These are phyloP conservation scores for Drosophila tripunctata DNA, from an alignment of 2,888 invertebrate species.

Conservation along the genomic window DNA sequence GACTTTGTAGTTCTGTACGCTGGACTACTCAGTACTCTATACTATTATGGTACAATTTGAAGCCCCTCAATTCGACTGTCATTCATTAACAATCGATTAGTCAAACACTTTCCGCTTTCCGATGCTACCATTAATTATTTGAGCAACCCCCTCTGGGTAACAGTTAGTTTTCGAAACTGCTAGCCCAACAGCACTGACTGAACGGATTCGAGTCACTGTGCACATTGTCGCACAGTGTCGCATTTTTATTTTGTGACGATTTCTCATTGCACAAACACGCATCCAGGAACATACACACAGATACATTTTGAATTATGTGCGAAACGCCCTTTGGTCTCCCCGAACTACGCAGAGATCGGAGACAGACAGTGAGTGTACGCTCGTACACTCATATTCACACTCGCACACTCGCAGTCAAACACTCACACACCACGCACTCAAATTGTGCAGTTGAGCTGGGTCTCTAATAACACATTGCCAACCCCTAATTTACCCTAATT, in stretches of 20 bases:
- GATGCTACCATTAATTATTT: constrained; percentile 69
- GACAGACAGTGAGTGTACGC: constrained; percentile 18
- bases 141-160: constrained; percentile 50
- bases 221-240: constrained; percentile 19
- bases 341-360: constrained; percentile 12
- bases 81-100: constrained; percentile 79
- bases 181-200: too few species aligned
- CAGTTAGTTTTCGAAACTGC: too few species aligned
- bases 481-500: constrained; percentile 82
- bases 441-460: constrained; percentile 46
- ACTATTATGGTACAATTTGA: constrained; percentile 31
- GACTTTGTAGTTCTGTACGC: too few species aligned
- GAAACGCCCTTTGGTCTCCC: constrained; percentile 41
- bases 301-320: constrained; percentile 46
- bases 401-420: constrained; percentile 14
- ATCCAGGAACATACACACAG: too few species aligned
- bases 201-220: constrained; percentile 51
- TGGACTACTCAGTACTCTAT: too few species aligned
- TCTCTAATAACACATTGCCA: constrained; percentile 79
- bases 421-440: constrained; percentile 14
- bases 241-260: constrained; percentile 22
- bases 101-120: constrained; percentile 75
- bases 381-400: constrained; percentile 25
- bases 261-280: constrained; percentile 17
- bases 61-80: constrained; percentile 68